Evolutionary conservation across 2,888 invertebrate species (phyloP), one percentile per base, ranked within the genome.

Genomic region (Cynaeus angustus): DNA sequence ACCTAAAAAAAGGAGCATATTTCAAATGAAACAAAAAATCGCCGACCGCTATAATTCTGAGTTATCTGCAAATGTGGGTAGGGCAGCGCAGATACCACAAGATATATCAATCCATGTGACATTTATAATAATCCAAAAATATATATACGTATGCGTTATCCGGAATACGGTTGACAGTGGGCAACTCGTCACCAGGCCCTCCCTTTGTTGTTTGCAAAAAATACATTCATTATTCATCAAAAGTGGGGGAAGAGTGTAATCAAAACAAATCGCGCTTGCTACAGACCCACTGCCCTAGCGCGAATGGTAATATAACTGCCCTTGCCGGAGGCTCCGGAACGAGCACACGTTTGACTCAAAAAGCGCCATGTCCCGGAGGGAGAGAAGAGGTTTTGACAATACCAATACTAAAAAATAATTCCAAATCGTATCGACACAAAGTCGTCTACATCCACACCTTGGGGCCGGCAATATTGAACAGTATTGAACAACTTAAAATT

Each of bases 211-310:
- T 81, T 81, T 78, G 76, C 73, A 80, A 80, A 78, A 81, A 80
- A 80, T 79, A 81, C 81, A 81, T 82, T 82, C 81, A 82, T 82
- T 82, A 82, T 81, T 81, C 81, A 82, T 82, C 79, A 81, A 79
- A 82, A 80, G 80, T 79, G 79, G 79, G 79, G 79, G 79, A 68
- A 77, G 77, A 77, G 79, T 78, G 80, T 82, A 82, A 82, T 82
- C 82, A 82, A 82, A 82, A 82, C 82, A 82, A 82, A 82, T 82
- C 82, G 82, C 80, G 79, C 77, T 80, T 74, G 76, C 68, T 71
- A 68, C 69, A 77, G 79, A 80, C 82, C 81, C 80, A 80, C 79
- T 82, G 81, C 80, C 82, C 82, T 80, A 79, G 74, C 78, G 41
- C 41, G 41, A 13, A 74, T 72, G 75, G 76, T 78, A 79, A 80